Conservation (phyloP, 2,888 invertebrate genomes). For the Diploptera punctata region DNA sequence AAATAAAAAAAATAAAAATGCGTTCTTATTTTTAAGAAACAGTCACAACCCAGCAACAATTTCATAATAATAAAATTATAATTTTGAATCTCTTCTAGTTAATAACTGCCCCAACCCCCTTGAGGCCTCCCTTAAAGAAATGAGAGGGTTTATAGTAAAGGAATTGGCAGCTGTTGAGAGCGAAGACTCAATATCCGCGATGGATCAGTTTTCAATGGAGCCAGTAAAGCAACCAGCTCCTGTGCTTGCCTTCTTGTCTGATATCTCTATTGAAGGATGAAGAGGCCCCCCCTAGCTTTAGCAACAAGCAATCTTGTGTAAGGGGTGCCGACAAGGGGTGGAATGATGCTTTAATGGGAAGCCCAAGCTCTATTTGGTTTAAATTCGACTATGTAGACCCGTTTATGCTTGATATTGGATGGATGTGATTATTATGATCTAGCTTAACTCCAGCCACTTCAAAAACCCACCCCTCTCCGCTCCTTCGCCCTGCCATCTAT, state of each 20-base stretch:
- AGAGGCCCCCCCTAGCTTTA: not conserved
- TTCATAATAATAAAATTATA: too few species aligned
- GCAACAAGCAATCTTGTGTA: conserved; percentile 14
- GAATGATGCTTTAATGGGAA: not conserved
- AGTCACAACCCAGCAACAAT: too few species aligned
- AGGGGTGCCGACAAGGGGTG: conserved; percentile 1
- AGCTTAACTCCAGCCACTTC: not conserved
- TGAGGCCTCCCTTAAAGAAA: too few species aligned
- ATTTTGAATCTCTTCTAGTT: too few species aligned
- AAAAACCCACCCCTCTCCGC: not conserved
- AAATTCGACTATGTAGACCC: not conserved
- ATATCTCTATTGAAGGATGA: conserved; percentile 23
- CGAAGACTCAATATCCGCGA: conserved; percentile 40
- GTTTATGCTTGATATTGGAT: conserved; percentile 1
- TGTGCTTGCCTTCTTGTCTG: conserved; percentile 9
- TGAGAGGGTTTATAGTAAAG: too few species aligned
- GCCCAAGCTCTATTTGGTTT: conserved; percentile 1
- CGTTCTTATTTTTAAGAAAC: too few species aligned
- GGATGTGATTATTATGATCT: not conserved
- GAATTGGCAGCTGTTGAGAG: not conserved
- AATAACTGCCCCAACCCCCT: too few species aligned
- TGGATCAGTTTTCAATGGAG: conserved; percentile 42
- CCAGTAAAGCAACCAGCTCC: conserved; percentile 16
- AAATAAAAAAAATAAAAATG: too few species aligned
- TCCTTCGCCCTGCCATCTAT: too few species aligned